Percentiles rank a stretch among this genome's conserved stretches.
Evolutionary conservation across 1,140 invertebrate genomes (phyloP).

Genomic region (Euura saliciscinereae): DNA sequence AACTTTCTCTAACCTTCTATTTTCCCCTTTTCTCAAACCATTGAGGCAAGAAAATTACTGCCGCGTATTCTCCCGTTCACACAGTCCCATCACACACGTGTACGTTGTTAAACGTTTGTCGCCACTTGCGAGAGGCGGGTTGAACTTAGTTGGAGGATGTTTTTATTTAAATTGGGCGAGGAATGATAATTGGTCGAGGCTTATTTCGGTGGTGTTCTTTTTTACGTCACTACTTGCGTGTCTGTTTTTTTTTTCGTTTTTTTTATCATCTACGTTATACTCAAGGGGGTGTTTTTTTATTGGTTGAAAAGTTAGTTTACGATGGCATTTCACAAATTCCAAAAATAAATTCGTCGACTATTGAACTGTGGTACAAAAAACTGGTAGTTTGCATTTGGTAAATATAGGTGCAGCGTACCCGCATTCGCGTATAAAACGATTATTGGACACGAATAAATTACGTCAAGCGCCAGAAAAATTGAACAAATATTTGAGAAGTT

Average conservation of each 20-base stretch:
- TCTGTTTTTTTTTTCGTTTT: not conserved
- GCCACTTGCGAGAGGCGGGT: not conserved
- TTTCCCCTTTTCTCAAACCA: not conserved
- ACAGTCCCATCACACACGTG: not conserved
- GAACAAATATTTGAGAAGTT: no score
- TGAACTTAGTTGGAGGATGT: not conserved
- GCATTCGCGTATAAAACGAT: no score
- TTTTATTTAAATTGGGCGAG: slow-evolving; percentile 3
- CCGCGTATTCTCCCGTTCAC: not conserved
- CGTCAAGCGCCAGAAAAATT: no score
- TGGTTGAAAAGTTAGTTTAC: not conserved
- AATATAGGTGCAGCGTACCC: no score
- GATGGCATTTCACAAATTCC: not conserved
- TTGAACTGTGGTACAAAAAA: no score
- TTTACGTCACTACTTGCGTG: not conserved
- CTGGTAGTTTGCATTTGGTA: no score
- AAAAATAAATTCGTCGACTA: not conserved
- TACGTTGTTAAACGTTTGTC: not conserved
- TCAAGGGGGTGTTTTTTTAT: not conserved
- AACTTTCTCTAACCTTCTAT: not conserved
- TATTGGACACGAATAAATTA: no score
- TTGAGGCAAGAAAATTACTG: no score
- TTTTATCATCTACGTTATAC: not conserved
- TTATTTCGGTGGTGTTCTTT: not conserved
- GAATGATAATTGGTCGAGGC: slow-evolving; percentile 5